A percentile compares a stretch with the other conserved stretches of the same genome.
These are phyloP conservation scores for Phortica magna DNA, from an alignment of 2,888 invertebrate species.

Conservation along the genomic window DNA sequence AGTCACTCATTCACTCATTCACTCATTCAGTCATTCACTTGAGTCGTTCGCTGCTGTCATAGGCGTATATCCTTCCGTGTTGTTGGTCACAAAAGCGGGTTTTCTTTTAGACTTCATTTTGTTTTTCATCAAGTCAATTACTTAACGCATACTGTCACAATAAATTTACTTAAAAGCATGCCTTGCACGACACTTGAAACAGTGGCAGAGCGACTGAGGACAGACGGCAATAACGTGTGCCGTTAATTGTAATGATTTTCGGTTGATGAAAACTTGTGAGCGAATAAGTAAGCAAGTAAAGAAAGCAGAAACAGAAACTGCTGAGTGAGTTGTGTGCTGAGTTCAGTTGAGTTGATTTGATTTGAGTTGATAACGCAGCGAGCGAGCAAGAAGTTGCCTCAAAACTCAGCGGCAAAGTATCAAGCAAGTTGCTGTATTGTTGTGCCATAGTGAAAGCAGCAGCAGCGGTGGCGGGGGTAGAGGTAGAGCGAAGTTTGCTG, in stretches of 20 bases:
- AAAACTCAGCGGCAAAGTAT: conserved; percentile 20
- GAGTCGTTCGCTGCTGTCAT: neutral
- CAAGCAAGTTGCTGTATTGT: conserved; percentile 35
- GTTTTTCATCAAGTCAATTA: conserved; percentile 17
- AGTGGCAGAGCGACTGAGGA: too few species aligned
- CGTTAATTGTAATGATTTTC: conserved; percentile 66
- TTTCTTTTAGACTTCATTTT: neutral
- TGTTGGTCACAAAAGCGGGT: neutral
- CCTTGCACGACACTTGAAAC: too few species aligned
- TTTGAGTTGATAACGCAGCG: neutral
- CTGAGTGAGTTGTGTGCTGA: conserved; percentile 3
- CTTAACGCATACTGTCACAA: conserved; percentile 29
- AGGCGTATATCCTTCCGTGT: neutral
- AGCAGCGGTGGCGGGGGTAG: conserved; percentile 21
- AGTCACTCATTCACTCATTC: neutral
- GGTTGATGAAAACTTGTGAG: conserved; percentile 63
- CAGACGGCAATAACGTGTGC: conserved; percentile 56
- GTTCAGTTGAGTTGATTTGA: conserved; percentile 8
- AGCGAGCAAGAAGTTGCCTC: neutral
- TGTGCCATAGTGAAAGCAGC: conserved; percentile 23
- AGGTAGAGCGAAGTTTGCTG: conserved; percentile 57
- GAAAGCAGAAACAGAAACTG: neutral
- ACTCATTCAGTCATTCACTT: neutral
- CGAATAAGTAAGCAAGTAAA: neutral
- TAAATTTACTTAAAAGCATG: conserved; percentile 30